phyloP scores from a whole-genome alignment of 2,888 invertebrate species.

The Shargacucullia verbasci region DNA sequence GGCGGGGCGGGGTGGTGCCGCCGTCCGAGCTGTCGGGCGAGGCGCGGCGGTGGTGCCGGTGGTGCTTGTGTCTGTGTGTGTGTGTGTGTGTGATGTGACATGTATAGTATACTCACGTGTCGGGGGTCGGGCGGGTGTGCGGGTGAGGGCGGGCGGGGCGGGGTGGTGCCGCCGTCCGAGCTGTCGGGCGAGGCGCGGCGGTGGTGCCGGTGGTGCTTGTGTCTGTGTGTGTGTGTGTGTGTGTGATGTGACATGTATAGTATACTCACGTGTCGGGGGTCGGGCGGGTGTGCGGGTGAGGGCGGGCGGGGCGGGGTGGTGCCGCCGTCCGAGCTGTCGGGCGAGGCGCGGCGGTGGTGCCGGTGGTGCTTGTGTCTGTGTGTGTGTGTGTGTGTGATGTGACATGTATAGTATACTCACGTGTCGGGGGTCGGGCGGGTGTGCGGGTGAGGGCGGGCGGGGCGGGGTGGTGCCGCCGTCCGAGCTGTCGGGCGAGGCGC shows the following conservation, averaged over 20 bases:
- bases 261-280: constrained; percentile 16
- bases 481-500: too few relatives aligned
- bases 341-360: constrained; percentile 11
- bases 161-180: constrained; percentile 26
- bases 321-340: constrained; percentile 25
- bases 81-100: too few relatives aligned
- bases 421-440: neutral
- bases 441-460: neutral
- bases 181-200: neutral
- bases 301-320: constrained; percentile 54
- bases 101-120: constrained; percentile 10
- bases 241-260: neutral
- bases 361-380: too few relatives aligned
- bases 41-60: too few relatives aligned
- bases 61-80: too few relatives aligned
- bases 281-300: constrained; percentile 26
- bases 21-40: neutral
- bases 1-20: neutral
- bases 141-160: constrained; percentile 46
- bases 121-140: constrained; percentile 25
- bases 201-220: constrained; percentile 22
- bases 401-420: too few relatives aligned
- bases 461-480: too few relatives aligned
- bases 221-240: too few relatives aligned
- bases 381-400: too few relatives aligned